Evolutionary conservation across 30 jellyfish, hydroid and myxozoan species (phyloP).

Genomic region (Mastigias papua): DNA sequence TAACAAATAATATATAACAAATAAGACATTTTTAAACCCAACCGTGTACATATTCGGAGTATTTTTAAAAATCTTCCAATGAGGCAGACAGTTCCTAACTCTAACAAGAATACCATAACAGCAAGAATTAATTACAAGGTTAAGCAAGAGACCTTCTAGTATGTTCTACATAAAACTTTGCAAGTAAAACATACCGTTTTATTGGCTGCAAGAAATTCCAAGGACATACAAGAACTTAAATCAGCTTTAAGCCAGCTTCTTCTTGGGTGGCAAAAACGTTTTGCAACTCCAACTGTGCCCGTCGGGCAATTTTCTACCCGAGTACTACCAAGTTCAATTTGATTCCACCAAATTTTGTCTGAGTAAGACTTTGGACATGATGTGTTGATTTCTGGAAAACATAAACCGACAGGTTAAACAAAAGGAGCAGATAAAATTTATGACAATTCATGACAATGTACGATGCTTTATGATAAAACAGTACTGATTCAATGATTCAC

Average conservation of each 20-base stretch:
- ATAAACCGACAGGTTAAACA: not conserved
- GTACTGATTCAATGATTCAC: too few species aligned
- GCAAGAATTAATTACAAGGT: too few species aligned
- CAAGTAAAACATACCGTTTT: conserved; percentile 74
- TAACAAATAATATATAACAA: too few species aligned
- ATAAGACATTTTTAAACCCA: too few species aligned
- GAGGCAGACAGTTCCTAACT: too few species aligned
- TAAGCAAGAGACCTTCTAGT: too few species aligned
- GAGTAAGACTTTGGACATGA: conserved; percentile 94
- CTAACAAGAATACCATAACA: too few species aligned
- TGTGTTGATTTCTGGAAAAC: conserved; percentile 86
- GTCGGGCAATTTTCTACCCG: conserved; percentile 78
- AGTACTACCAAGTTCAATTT: conserved; percentile 86
- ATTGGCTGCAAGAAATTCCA: conserved; percentile 64
- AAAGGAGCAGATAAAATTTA: not conserved
- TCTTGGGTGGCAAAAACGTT: conserved; percentile 88
- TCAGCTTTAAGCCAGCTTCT: conserved; percentile 91
- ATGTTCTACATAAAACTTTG: too few species aligned
- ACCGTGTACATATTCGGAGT: not conserved
- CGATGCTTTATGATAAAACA: too few species aligned
- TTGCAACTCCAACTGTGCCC: conserved; percentile 94
- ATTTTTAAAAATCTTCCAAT: too few species aligned
- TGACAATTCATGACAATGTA: too few species aligned
- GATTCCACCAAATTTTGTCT: conserved; percentile 89
- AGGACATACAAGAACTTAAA: conserved; percentile 82